These are phyloP conservation scores for Nephrotoma flavescens DNA, from an alignment of 2,888 invertebrate species.

Conservation along the genomic window DNA sequence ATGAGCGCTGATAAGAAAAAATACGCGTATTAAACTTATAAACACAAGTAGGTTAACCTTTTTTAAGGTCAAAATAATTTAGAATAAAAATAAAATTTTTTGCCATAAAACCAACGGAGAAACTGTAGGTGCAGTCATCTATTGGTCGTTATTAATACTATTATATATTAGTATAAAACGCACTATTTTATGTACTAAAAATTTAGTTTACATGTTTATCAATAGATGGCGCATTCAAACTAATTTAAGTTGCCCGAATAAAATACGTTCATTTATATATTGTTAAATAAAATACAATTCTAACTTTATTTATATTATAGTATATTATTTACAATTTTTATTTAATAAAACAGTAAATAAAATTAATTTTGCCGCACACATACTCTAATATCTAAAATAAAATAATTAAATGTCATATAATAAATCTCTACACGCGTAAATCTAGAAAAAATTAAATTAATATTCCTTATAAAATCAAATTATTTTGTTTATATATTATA, in stretches of 20 bases:
- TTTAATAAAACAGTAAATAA: neutral
- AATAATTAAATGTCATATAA: neutral
- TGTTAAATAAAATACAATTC: neutral
- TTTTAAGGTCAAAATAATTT: neutral
- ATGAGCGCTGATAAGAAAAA: neutral
- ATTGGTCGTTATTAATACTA: neutral
- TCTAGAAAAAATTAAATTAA: neutral
- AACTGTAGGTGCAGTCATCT: neutral
- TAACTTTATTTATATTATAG: neutral
- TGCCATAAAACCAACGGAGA: neutral
- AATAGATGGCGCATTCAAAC: neutral
- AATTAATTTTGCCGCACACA: neutral
- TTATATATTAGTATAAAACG: neutral
- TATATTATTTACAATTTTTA: neutral
- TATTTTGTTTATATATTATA: neutral
- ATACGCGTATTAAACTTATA: neutral
- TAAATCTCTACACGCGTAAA: neutral
- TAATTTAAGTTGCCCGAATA: neutral
- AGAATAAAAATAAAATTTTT: neutral
- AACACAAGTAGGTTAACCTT: neutral
- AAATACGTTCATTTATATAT: neutral
- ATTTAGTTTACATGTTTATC: neutral
- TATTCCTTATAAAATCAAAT: neutral
- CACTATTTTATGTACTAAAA: neutral
- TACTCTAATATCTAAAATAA: neutral